A percentile compares a stretch with the other conserved stretches of the same genome.
Conservation (phyloP, 1,140 invertebrate species). For the Pectinophora gossypiella region DNA sequence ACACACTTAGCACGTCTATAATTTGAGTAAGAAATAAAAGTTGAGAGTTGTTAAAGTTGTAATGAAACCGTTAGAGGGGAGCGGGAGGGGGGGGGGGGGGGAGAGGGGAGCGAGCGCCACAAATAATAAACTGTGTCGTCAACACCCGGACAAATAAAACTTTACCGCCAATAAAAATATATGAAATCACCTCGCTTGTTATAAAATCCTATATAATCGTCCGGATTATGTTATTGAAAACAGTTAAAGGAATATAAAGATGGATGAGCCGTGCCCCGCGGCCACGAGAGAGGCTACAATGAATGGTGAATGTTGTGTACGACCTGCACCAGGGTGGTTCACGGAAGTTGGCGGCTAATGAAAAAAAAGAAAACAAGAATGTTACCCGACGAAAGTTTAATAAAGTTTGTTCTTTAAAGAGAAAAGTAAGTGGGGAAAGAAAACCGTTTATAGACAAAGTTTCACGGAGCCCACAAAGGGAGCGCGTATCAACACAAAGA, state of each 20-base stretch:
- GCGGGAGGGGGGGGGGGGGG: neutral
- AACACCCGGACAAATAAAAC: slow-evolving; percentile 31
- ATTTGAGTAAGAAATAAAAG: slow-evolving; percentile 14
- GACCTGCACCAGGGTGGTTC: neutral
- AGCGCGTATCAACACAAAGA: neutral
- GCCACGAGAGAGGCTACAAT: neutral
- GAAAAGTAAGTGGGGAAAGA: slow-evolving; percentile 2
- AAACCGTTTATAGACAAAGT: slow-evolving; percentile 1
- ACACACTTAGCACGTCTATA: slow-evolving; percentile 14
- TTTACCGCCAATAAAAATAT: slow-evolving; percentile 35
- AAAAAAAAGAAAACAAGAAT: slow-evolving; percentile 4
- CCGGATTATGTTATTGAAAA: neutral
- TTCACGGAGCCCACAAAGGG: neutral
- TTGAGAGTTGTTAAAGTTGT: slow-evolving; percentile 1
- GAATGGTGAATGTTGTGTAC: neutral
- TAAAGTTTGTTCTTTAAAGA: slow-evolving; percentile 4
- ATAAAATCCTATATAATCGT: slow-evolving; percentile 8
- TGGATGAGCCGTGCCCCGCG: too few species aligned
- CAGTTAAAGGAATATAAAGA: neutral
- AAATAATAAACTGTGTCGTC: slow-evolving; percentile 35
- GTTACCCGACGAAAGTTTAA: neutral
- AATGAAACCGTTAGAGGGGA: neutral
- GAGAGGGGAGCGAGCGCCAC: neutral
- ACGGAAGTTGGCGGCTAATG: neutral
- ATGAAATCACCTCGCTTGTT: neutral